Base-by-base conservation (phyloP, 1,140 invertebrate genomes). In the Hycleus phaleratus region DNA sequence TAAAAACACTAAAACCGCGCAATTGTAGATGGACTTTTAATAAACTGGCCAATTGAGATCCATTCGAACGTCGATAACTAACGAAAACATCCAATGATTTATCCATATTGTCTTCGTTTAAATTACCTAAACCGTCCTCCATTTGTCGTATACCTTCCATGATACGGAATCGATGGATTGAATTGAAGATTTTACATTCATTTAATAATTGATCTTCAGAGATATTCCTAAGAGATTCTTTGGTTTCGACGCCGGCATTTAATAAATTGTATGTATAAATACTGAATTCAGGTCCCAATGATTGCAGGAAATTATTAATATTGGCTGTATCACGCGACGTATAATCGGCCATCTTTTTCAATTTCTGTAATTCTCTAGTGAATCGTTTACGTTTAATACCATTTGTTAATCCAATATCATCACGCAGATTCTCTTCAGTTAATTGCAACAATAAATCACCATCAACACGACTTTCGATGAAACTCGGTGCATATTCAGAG, bases 221-320 rank as follows among this genome's bases (percentile, higher is more conserved):
- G 4, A 98, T 74, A 45, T 82, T 84, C 57, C 84, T 81, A 32
- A 95, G 80, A 0, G 84, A 87, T 46, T 90, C 87, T 69, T 87
- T 90, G 25, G 65, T 71, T 71, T 98, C 94, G 8, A 98, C 88
- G 2, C 97, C 96, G 40, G 91, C 88, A 68, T 95, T 93, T 6
- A 99, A 73, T 90, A 99, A 94, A 49, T 88, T 86, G 73, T 99
- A 99, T 0, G 95, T 97, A 72, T 99, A 99, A 55, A 94, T 95
- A 10, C 90, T 89, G 73, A 96, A 95, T 70, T 98, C 95, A 5
- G 85, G 82, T 6, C 89, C 91, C 42, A 99, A 84, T 10, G 79
- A 82, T 71, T 88, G 87, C 2, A 99, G 77, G 74, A 97, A 97
- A 47, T 86, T 86, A 71, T 97, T 95, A 46, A 99, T 79, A 69